A percentile compares a stretch with the other conserved stretches of the same genome.
phyloP scores from a whole-genome alignment of 2,888 invertebrate genomes.

The Cryptus armator region DNA sequence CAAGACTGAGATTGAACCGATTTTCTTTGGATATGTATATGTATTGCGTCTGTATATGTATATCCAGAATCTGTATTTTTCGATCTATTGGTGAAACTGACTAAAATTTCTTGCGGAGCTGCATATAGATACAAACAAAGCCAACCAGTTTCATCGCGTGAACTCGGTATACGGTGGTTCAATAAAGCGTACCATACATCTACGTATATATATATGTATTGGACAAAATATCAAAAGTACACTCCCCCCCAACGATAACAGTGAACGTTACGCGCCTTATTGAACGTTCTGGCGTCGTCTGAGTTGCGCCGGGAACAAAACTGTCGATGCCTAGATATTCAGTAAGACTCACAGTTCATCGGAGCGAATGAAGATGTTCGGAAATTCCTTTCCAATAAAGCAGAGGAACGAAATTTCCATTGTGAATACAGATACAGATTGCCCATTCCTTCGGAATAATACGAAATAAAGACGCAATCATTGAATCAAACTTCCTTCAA shows the following conservation, averaged over 20 bases:
- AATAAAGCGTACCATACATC: neutral
- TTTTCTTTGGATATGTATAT: neutral
- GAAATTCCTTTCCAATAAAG: neutral
- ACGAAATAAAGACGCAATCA: too few species aligned
- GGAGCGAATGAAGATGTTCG: constrained; percentile 20
- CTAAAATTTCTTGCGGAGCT: too few species aligned
- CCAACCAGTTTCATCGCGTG: too few species aligned
- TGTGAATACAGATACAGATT: too few species aligned
- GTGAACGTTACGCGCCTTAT: constrained; percentile 37
- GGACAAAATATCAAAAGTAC: constrained; percentile 23
- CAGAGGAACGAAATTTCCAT: too few species aligned
- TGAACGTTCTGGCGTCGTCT: constrained; percentile 25
- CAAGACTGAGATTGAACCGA: neutral
- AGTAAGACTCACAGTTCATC: constrained; percentile 3
- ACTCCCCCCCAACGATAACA: constrained; percentile 15
- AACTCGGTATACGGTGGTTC: neutral
- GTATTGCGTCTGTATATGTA: neutral
- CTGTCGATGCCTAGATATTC: constrained; percentile 17
- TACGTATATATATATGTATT: constrained; percentile 14
- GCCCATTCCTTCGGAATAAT: too few species aligned
- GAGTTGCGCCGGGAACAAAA: neutral
- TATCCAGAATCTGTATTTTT: too few species aligned
- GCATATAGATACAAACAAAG: too few species aligned
- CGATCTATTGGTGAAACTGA: too few species aligned
- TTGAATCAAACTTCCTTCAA: too few species aligned